A percentile compares a stretch with the other conserved stretches of the same genome.
Evolutionary conservation across 2,113 vertebrate genomes (phyloP).

Genomic region (Pteruthius melanotis): DNA sequence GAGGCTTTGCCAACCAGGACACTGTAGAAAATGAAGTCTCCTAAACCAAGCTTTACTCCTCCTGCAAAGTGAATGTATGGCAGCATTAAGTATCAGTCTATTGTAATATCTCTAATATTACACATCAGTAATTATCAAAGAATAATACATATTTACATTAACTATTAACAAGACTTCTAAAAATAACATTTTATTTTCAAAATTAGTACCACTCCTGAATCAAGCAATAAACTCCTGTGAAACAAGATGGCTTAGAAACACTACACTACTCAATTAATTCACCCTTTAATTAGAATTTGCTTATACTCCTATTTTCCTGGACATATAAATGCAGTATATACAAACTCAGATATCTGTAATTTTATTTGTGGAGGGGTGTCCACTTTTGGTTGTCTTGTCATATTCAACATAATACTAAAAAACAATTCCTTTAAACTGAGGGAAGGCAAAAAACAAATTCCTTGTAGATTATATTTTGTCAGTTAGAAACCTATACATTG

Average conservation of each 20-base stretch:
- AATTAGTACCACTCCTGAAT: background rate
- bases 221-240: background rate
- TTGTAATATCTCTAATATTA: no score
- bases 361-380: background rate
- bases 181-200: background rate
- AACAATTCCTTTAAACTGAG: background rate
- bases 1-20: constrained; percentile 98
- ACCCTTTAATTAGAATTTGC: background rate
- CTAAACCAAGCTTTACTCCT: constrained; percentile 94
- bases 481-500: background rate
- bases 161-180: background rate
- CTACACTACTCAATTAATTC: background rate
- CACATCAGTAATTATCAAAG: background rate
- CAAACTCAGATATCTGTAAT: background rate
- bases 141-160: background rate
- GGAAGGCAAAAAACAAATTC: background rate
- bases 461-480: background rate
- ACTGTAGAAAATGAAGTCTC: constrained; percentile 99
- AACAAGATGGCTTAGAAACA: background rate
- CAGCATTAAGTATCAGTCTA: background rate
- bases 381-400: background rate
- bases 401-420: background rate
- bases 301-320: background rate
- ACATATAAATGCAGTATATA: background rate
- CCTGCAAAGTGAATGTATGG: constrained; percentile 74